Percentiles rank a stretch among this genome's conserved stretches.
These are phyloP conservation scores for Carettochelys insculpta DNA, from an alignment of 2,113 vertebrate genomes.

Conservation along the genomic window DNA sequence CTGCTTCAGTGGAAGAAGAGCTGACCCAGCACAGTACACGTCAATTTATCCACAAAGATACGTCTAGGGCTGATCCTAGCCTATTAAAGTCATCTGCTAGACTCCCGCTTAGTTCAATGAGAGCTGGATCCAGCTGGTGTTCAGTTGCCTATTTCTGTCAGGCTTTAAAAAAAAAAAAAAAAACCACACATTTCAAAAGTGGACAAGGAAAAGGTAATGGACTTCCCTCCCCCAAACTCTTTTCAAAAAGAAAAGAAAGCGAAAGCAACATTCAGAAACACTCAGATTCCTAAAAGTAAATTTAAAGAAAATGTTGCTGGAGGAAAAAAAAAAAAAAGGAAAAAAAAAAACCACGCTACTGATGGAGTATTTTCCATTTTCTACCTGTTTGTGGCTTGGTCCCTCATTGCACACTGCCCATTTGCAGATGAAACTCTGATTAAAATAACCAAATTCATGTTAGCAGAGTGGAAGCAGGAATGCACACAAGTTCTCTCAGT, in stretches of 20 bases:
- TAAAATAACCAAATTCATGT: neutral
- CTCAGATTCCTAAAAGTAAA: neutral
- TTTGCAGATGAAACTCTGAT: neutral
- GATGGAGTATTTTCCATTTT: neutral
- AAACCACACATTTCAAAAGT: neutral
- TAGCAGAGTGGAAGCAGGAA: neutral
- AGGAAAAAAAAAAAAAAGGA: no score
- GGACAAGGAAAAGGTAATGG: neutral
- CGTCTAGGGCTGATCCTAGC: neutral
- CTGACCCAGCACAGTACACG: neutral
- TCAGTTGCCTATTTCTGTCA: neutral
- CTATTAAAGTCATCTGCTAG: neutral
- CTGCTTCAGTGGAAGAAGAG: neutral
- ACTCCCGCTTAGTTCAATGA: neutral
- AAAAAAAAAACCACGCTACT: no score
- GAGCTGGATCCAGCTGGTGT: neutral
- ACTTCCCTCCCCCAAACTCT: neutral
- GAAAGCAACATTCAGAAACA: conserved; percentile 17
- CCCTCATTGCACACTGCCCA: neutral
- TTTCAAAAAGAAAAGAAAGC: neutral
- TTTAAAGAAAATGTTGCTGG: neutral
- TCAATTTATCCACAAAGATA: neutral
- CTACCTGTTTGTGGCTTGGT: neutral
- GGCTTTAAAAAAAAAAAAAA: neutral
- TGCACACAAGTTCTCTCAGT: neutral